phyloP scores from a whole-genome alignment of 2,888 invertebrate genomes.

The Ramazzottius varieornatus region DNA sequence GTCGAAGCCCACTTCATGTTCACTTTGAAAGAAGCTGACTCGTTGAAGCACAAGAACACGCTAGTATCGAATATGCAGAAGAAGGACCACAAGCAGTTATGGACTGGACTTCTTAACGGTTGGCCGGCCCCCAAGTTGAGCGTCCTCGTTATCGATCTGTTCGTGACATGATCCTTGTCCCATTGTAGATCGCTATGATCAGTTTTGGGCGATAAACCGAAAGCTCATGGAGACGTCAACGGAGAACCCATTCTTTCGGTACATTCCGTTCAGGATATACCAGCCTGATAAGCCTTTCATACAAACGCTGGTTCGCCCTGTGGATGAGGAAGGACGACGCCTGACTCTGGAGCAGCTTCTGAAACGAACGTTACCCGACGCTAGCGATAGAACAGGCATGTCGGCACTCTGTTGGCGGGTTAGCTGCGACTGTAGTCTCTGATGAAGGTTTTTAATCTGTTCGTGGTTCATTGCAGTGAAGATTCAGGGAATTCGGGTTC shows the following conservation, averaged over 20 bases:
- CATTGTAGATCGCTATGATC: constrained; percentile 45
- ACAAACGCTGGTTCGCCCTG: constrained; percentile 49
- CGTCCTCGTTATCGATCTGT: background rate
- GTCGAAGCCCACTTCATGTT: constrained; percentile 84
- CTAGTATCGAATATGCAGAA: constrained; percentile 66
- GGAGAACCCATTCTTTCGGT: constrained; percentile 49
- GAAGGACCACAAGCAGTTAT: constrained; percentile 82
- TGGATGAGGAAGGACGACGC: constrained; percentile 41
- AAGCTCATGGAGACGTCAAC: constrained; percentile 60
- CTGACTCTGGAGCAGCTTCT: constrained; percentile 44
- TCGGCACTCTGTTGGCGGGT: background rate
- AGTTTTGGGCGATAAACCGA: constrained; percentile 90
- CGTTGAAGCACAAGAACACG: constrained; percentile 74
- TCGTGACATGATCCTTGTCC: constrained; percentile 5
- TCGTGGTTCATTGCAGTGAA: constrained; percentile 23
- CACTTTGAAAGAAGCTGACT: constrained; percentile 86
- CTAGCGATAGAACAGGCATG: constrained; percentile 11
- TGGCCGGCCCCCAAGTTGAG: constrained; percentile 12
- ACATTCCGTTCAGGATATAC: constrained; percentile 56
- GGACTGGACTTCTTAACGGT: constrained; percentile 80
- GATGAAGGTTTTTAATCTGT: constrained; percentile 5
- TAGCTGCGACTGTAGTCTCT: constrained; percentile 8
- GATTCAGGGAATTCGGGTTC: constrained; percentile 67
- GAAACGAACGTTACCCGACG: constrained; percentile 36
- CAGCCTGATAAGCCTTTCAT: constrained; percentile 35